Conservation (phyloP, 2,888 invertebrate species). For the Actias luna region DNA sequence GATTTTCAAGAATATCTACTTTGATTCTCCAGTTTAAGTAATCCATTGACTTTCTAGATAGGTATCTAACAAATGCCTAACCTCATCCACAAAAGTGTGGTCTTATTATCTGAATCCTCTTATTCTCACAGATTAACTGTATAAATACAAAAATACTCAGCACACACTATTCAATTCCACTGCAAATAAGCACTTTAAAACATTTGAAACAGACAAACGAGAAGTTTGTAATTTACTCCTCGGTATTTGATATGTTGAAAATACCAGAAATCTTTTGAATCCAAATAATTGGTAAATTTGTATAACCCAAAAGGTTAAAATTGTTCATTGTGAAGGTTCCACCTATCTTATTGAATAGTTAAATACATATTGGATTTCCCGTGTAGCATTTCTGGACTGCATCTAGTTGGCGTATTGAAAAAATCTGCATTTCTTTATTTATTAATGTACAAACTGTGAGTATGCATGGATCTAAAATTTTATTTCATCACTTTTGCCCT, state of each 20-base stretch:
- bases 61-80: neutral
- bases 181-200: neutral
- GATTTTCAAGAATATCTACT: neutral
- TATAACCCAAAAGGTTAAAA: too few relatives aligned
- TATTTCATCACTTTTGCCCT: too few relatives aligned
- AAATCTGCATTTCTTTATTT: neutral
- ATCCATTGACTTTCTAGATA: neutral
- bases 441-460: too few relatives aligned
- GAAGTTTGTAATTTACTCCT: neutral
- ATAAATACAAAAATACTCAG: neutral
- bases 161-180: neutral
- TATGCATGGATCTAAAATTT: too few relatives aligned
- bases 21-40: neutral
- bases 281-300: too few relatives aligned
- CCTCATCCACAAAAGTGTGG: slow-evolving; percentile 36
- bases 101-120: slow-evolving; percentile 47
- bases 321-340: neutral
- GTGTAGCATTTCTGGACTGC: neutral
- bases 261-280: too few relatives aligned
- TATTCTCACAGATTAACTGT: slow-evolving; percentile 35
- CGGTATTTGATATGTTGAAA: too few relatives aligned
- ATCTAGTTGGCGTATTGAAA: neutral
- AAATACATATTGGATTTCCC: too few relatives aligned
- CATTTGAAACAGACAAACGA: neutral
- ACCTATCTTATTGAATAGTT: too few relatives aligned